These are phyloP conservation scores for Podarcis lilfordi DNA, from an alignment of 2,797 vertebrate genomes.

Conservation along the genomic window DNA sequence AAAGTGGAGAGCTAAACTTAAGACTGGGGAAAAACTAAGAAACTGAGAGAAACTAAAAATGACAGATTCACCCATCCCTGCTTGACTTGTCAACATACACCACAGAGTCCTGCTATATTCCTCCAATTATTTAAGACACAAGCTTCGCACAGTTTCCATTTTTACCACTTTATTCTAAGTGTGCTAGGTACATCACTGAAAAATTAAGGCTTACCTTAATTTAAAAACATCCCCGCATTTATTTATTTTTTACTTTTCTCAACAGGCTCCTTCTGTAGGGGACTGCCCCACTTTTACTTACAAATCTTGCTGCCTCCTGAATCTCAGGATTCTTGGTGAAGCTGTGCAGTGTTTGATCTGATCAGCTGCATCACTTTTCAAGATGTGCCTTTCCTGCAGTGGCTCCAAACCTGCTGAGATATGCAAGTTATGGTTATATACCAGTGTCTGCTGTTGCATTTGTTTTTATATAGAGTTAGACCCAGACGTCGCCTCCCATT, in stretches of 20 bases:
- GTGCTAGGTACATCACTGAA: not conserved
- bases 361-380: not conserved
- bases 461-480: not conserved
- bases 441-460: not conserved
- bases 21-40: too few species aligned
- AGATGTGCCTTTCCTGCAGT: not conserved
- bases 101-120: not conserved
- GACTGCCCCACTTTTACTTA: not conserved
- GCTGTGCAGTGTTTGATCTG: not conserved
- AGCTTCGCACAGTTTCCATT: not conserved
- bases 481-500: not conserved
- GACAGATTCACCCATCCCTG: too few species aligned
- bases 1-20: too few species aligned
- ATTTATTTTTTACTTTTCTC: not conserved
- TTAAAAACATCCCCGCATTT: not conserved
- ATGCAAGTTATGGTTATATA: not conserved
- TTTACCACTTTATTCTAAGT: not conserved
- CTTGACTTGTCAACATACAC: not conserved
- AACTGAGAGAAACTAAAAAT: too few species aligned
- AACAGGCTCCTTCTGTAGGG: not conserved
- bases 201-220: not conserved
- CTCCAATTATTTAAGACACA: not conserved
- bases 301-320: not conserved
- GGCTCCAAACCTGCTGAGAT: not conserved
- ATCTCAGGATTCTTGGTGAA: not conserved